These are phyloP conservation scores for Tauraco hartlaubi DNA, from an alignment of 2,797 vertebrate species.

Conservation along the genomic window DNA sequence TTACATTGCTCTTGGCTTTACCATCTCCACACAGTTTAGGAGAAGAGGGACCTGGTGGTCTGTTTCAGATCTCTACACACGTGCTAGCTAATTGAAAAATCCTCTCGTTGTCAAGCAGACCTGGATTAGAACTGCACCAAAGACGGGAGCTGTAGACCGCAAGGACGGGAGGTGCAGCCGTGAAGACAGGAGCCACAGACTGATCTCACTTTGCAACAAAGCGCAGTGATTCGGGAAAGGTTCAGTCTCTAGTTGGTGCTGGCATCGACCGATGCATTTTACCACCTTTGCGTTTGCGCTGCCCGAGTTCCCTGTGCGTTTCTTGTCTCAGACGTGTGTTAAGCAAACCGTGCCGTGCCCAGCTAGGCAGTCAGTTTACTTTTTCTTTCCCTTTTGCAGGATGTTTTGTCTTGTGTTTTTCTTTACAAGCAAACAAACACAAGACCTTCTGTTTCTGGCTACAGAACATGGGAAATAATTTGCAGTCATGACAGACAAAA, in stretches of 20 bases:
- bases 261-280: neutral
- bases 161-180: too few relatives aligned
- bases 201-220: neutral
- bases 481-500: too few relatives aligned
- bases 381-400: neutral
- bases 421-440: neutral
- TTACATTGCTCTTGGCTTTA: neutral
- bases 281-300: neutral
- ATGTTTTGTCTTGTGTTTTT: neutral
- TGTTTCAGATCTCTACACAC: neutral
- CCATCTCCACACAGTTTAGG: fast-evolving
- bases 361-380: neutral
- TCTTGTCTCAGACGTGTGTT: neutral
- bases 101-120: too few relatives aligned
- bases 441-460: neutral
- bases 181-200: neutral
- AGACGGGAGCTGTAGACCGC: neutral
- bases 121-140: neutral
- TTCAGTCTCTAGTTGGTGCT: neutral
- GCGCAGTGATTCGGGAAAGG: neutral
- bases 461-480: neutral
- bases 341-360: neutral
- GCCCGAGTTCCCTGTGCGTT: neutral
- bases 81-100: neutral
- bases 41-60: neutral